Evolutionary conservation across 2,888 invertebrate species (phyloP), one percentile per base, ranked within the genome.

Genomic region (Lasius fuliginosus): DNA sequence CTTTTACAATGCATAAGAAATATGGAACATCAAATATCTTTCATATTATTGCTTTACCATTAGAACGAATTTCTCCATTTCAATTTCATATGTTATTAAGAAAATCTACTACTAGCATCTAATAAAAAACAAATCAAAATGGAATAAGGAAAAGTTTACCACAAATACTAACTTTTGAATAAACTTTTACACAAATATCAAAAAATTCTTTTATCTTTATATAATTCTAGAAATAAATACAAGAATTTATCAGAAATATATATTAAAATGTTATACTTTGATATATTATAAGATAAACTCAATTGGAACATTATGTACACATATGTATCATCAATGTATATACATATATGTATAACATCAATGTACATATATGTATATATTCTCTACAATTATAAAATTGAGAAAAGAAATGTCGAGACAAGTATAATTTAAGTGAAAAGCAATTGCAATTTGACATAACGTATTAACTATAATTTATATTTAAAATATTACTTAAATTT

Each of bases 211-310:
- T 49, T 30, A 58, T 8, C 40, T 36, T 36, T 36, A 36, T 36
- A 36, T 36, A 60, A 42, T 42, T 73, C 18, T 27, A 42, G 33
- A 73, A 58, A 73, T 18, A 18, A 18, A 27, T 60, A 56, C 33
- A 30, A 76, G 5, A 42, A 42, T 58, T 46, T 23, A 46, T 15
- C 53, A 27, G 11, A 40, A 75, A 9, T 33, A 46, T 53, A 64
- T 75, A 49, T 3, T 76, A 23, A 76, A 65, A 42, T 42, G 12
- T 30, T 46, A 40, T 23, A 33, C 15, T 42, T 73, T 18, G 18
- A 33, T 27, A 27, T 2, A 65, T 33, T 49, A 77, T 15, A 12
- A 69, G 53, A 15, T 4, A 23, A 89, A 77, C 30, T 62, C 62
- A 87, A 64, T 56, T 36, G 53, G 12, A 76, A 76, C 12, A 65